Evolutionary conservation across 1,140 invertebrate genomes (phyloP).

Genomic region (Drosophila subpulchrella): DNA sequence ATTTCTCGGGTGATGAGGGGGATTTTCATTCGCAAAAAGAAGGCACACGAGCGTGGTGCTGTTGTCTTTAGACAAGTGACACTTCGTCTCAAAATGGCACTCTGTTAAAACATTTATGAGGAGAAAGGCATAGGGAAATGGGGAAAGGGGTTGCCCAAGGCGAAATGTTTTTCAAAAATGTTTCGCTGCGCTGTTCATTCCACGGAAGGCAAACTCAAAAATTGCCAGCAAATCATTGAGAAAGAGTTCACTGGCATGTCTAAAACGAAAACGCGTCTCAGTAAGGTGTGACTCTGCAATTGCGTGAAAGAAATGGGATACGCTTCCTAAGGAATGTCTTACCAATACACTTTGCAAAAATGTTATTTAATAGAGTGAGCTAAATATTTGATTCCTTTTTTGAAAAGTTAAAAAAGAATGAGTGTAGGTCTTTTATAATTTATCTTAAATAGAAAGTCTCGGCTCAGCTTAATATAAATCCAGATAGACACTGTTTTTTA

Average conservation of each 20-base stretch:
- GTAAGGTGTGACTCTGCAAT: constrained; percentile 6
- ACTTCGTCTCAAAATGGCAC: constrained; percentile 51
- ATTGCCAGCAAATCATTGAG: constrained; percentile 20
- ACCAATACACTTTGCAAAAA: not conserved
- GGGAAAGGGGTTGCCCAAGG: constrained; percentile 22
- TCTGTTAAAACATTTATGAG: constrained; percentile 65
- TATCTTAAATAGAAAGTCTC: too few relatives aligned
- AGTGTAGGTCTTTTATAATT: too few relatives aligned
- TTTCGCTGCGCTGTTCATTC: not conserved
- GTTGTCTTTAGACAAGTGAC: constrained; percentile 57
- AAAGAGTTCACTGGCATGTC: constrained; percentile 12
- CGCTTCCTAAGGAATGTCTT: not conserved
- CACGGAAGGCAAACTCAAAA: not conserved
- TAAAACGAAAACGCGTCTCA: not conserved
- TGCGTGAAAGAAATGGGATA: not conserved
- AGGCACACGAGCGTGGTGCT: constrained; percentile 27
- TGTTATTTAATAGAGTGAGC: not conserved
- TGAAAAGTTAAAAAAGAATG: too few relatives aligned
- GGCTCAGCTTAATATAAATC: not conserved
- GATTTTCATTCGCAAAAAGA: constrained; percentile 18
- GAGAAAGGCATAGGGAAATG: not conserved
- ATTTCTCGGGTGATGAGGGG: not conserved
- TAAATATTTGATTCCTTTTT: too few relatives aligned
- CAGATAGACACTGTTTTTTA: not conserved
- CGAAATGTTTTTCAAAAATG: constrained; percentile 20